These are phyloP conservation scores for Trididemnum nubilum DNA, from an alignment of 23 tunicate species.

Conservation along the genomic window DNA sequence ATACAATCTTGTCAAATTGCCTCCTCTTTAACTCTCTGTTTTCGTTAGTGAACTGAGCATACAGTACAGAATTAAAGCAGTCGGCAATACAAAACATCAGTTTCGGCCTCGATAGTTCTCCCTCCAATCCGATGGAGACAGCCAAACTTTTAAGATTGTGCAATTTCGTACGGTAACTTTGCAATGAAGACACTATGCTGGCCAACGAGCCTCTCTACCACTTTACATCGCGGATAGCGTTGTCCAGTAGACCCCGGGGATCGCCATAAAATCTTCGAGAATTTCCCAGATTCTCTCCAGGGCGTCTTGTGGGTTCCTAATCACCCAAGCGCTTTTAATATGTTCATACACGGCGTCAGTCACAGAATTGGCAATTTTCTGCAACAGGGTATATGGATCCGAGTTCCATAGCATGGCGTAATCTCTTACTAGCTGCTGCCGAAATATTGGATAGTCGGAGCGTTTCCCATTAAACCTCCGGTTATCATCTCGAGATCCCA, in stretches of 20 bases:
- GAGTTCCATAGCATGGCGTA: background rate
- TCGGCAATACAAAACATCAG: background rate
- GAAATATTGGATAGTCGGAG: slow-evolving; percentile 1
- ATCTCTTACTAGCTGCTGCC: slow-evolving; percentile 1
- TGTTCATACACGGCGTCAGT: slow-evolving; percentile 5
- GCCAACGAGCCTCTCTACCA: slow-evolving; percentile 6
- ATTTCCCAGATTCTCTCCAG: background rate
- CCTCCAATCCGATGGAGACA: background rate
- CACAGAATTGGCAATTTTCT: background rate
- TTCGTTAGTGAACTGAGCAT: background rate
- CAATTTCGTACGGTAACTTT: background rate
- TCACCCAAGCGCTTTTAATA: slow-evolving; percentile 4
- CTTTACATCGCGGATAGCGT: slow-evolving; percentile 3
- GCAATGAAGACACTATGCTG: background rate
- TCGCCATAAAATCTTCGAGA: background rate
- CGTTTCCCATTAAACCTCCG: background rate
- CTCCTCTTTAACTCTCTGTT: background rate
- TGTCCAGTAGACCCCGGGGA: background rate
- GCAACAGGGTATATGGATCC: background rate
- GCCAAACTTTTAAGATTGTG: background rate
- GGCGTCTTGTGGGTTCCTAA: background rate
- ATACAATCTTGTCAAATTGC: background rate
- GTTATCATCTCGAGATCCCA: too few relatives aligned
- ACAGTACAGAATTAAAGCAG: background rate
- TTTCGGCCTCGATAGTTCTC: slow-evolving; percentile 3